Conservation (phyloP, 2,113 vertebrate genomes). For the Clarias gariepinus region DNA sequence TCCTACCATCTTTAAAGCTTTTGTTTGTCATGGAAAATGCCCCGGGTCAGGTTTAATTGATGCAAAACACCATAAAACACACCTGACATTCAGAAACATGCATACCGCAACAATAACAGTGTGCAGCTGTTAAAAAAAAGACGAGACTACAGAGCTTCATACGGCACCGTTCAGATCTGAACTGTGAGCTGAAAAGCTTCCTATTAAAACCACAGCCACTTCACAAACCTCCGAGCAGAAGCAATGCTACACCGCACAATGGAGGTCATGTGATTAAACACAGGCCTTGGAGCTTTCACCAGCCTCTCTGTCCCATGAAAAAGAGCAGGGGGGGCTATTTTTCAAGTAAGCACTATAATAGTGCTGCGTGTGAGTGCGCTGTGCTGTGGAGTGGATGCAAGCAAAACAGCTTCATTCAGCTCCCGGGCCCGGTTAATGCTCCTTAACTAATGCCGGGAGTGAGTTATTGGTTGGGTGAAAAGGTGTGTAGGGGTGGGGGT, state of each 20-base stretch:
- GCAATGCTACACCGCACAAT: neutral
- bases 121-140: conserved; percentile 46
- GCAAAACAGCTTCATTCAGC: conserved; percentile 70
- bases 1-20: conserved; percentile 22
- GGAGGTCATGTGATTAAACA: conserved; percentile 9
- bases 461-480: conserved; percentile 67
- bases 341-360: conserved; percentile 58
- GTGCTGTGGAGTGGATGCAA: conserved; percentile 55
- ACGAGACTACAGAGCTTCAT: neutral
- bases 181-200: conserved; percentile 43
- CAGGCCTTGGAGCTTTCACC: conserved; percentile 6
- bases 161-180: conserved; percentile 23
- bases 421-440: conserved; percentile 69
- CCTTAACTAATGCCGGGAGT: conserved; percentile 70
- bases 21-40: conserved; percentile 60
- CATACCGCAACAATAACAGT: conserved; percentile 45
- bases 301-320: conserved; percentile 31
- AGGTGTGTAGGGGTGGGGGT: conserved; percentile 50
- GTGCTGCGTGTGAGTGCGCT: conserved; percentile 62
- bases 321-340: conserved; percentile 39
- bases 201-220: conserved; percentile 32
- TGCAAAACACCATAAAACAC: conserved; percentile 58
- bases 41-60: conserved; percentile 56
- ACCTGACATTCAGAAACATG: conserved; percentile 52
- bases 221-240: conserved; percentile 20